Evolutionary conservation across 2,888 invertebrate genomes (phyloP).

Genomic region (Ormyrus labotus): DNA sequence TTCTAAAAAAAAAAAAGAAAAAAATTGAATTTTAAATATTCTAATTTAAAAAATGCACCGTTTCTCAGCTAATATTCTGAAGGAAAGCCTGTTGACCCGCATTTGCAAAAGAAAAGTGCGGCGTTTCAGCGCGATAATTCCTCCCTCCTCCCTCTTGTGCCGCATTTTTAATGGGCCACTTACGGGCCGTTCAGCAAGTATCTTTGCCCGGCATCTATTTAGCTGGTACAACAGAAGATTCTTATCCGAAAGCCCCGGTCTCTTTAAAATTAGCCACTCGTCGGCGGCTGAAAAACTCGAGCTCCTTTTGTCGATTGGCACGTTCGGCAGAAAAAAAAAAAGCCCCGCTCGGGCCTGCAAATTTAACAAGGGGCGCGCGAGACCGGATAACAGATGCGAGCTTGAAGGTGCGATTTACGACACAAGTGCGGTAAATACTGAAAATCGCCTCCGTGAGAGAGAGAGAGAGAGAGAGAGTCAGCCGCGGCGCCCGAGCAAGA

Average conservation of each 20-base stretch:
- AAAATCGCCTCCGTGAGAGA: slow-evolving; percentile 33
- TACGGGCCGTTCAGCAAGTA: slow-evolving; percentile 24
- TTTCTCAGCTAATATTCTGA: too few relatives aligned
- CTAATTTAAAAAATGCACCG: too few relatives aligned
- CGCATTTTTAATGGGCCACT: slow-evolving; percentile 33
- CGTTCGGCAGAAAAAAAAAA: background rate
- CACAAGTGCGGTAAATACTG: slow-evolving; percentile 41
- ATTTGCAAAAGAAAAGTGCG: background rate
- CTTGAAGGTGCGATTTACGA: slow-evolving; percentile 27
- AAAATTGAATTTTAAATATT: too few relatives aligned
- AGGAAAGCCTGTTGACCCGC: too few relatives aligned
- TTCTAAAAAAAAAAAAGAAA: too few relatives aligned
- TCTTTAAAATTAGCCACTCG: slow-evolving; percentile 17
- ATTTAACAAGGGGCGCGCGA: slow-evolving; percentile 29
- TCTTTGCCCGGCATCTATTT: slow-evolving; percentile 23
- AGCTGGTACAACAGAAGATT: slow-evolving; percentile 21
- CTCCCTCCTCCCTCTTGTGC: background rate
- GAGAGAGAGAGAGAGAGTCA: background rate
- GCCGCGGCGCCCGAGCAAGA: slow-evolving; percentile 14
- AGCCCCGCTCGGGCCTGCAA: background rate
- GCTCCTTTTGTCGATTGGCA: slow-evolving; percentile 21
- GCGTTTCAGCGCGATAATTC: background rate
- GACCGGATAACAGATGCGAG: slow-evolving; percentile 14
- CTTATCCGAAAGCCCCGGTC: background rate
- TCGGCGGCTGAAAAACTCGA: background rate